Base-by-base conservation (phyloP, 2,797 vertebrate genomes). In the Pseudochirops corinnae region DNA sequence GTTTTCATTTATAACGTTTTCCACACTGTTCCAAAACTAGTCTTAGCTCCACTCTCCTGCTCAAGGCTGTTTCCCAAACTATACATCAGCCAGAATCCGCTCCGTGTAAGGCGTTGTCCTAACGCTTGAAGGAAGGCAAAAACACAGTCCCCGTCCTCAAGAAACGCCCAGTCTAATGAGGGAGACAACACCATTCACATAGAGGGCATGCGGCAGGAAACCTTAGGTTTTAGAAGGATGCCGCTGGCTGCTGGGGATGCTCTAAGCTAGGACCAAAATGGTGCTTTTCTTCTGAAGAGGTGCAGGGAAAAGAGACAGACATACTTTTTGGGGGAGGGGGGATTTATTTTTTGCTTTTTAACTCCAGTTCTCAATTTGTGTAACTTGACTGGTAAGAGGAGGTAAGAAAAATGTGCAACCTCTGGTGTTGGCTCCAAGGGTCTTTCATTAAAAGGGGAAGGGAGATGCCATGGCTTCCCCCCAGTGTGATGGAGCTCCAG, bases 311-410 rank as follows among this genome's bases (percentile, higher is more conserved):
- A 18, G 39, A 46, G 9, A 11, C 1, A 4, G 9, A 39, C 9
- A 46, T 46, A 46, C 3, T 53, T 53, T 1, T 10, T 0, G 24
- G 57, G 26, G 1, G 6, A 2, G 6, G n/a, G 67, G 16, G 2
- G 7, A 3, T 1, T 82, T n/a, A 7, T 39, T 21, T 46, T 82
- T 46, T 82, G 74, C 24, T 82, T 82, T 46, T 82, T 46, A 46
- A 82, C 21, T 46, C 18, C 39, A 46, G 21, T 11, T 46, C n/a
- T 82, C 39, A 46, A 82, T 26, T 46, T 46, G n/a, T 82, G 13
- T 39, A 82, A 82, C n/a, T 39, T 74, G n/a, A 67, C 31, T 67
- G 31, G 7, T 24, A 21, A 74, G 67, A 62, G 67, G 18, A 39
- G 67, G n/a, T 21, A 39, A 74, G 67, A 39, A 10, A 39, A 74